Conservation (phyloP, 2,113 vertebrate species). For the Crotophaga sulcirostris region DNA sequence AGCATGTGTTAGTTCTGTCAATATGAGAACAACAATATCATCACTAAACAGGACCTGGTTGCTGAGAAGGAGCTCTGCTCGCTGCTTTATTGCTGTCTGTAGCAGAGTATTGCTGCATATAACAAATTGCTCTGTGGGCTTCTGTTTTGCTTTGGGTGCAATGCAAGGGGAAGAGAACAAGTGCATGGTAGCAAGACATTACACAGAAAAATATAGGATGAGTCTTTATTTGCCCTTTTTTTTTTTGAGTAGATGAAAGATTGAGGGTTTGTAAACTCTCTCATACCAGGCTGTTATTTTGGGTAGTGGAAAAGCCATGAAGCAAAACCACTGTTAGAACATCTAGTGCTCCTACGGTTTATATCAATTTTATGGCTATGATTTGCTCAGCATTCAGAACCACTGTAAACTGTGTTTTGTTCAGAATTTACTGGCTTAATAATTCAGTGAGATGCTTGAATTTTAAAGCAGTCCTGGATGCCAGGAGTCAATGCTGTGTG, state of each 20-base stretch:
- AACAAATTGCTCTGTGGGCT: neutral
- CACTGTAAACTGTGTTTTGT: neutral
- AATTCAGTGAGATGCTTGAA: neutral
- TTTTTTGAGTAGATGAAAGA: neutral
- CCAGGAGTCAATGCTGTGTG: neutral
- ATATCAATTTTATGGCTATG: neutral
- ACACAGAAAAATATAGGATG: neutral
- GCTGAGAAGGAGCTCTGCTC: neutral
- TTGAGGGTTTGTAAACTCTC: neutral
- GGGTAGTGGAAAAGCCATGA: neutral
- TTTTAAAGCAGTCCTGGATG: neutral
- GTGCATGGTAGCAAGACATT: neutral
- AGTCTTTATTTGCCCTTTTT: neutral
- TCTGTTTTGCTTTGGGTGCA: neutral
- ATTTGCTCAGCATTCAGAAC: neutral
- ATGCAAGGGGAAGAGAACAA: neutral
- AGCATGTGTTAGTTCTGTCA: neutral
- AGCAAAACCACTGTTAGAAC: neutral
- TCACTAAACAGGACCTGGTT: neutral
- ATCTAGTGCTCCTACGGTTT: neutral
- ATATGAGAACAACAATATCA: neutral
- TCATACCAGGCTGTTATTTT: neutral
- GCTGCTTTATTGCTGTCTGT: fast-evolving
- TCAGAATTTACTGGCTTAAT: neutral
- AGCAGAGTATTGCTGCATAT: neutral